Evolutionary conservation across 2,113 vertebrate genomes (phyloP).

Genomic region (Malurus alboscapulatus): DNA sequence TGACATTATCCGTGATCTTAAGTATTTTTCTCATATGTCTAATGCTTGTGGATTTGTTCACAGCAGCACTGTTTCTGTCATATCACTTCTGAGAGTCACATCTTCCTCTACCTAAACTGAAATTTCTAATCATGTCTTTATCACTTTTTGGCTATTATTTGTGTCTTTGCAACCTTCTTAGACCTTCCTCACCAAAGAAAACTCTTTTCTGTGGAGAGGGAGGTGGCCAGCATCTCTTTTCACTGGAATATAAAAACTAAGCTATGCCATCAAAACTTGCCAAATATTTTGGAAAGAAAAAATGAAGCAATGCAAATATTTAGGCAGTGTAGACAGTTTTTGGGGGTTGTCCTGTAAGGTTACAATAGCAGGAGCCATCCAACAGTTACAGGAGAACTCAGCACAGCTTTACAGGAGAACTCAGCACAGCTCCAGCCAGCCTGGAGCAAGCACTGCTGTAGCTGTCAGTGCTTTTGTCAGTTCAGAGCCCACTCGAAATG

Average conservation of each 20-base stretch:
- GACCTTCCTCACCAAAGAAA: not conserved
- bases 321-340: not conserved
- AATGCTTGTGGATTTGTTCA: not conserved
- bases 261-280: fast-evolving
- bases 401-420: not conserved
- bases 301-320: not conserved
- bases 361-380: not conserved
- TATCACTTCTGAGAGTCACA: not conserved
- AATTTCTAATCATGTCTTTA: not conserved
- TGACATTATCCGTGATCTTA: not conserved
- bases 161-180: not conserved
- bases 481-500: not conserved
- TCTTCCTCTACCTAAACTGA: not conserved
- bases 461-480: not conserved
- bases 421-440: not conserved
- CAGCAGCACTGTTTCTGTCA: not conserved
- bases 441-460: not conserved
- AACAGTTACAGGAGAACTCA: not conserved
- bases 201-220: fast-evolving
- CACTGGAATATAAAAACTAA: not conserved
- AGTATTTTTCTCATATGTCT: not conserved
- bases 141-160: not conserved
- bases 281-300: not conserved
- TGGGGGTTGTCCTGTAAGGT: not conserved
- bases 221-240: fast-evolving